Evolutionary conservation across 2,113 vertebrate genomes (phyloP), one percentile per base, ranked within the genome.

Genomic region (Thamnaconus septentrionalis): DNA sequence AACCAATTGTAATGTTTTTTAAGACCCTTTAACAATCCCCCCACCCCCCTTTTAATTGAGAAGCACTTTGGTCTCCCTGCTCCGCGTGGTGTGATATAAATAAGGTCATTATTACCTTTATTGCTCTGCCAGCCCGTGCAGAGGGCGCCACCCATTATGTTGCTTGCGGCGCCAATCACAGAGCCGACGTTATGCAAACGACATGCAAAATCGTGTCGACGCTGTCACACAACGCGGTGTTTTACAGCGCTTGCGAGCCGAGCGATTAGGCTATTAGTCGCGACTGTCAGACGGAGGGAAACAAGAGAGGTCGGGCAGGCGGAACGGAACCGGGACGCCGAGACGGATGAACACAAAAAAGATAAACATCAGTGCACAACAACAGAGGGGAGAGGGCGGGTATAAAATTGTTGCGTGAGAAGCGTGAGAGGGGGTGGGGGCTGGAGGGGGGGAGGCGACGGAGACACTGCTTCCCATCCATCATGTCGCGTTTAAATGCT

Each of bases 401-500:
- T 46, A 69, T 66, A 47, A 78, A 76, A 79, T 53, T 49, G 65
- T 64, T 67, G 56, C 51, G 56, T 60, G 61, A 6, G 9, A 79
- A 46, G 69, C 40, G 59, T 59, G 56, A 61, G 73, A 81, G 69
- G 78, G 81, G 71, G 78, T 5, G 51, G 61, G 61, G n/a, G 8
- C 48, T 58, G 58, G 52, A 57, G 74, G 71, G 69, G 45, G 59
- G 66, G 79, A 61, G 73, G 66, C 71, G 73, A 84, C 59, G 63
- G 60, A 66, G 69, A 65, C 31, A 49, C 60, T 69, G 49, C 62
- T 53, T 65, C 41, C 53, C 80, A 87, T 86, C 80, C 70, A 83
- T 86, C 83, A 85, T 56, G 48, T 7, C 40, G 58, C 60, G 60
- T 83, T 86, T 81, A 80, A 84, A 75, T 61, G 74, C 64, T 66